Conservation (phyloP, 2,797 vertebrate genomes). For the Enteromius anoplus region DNA sequence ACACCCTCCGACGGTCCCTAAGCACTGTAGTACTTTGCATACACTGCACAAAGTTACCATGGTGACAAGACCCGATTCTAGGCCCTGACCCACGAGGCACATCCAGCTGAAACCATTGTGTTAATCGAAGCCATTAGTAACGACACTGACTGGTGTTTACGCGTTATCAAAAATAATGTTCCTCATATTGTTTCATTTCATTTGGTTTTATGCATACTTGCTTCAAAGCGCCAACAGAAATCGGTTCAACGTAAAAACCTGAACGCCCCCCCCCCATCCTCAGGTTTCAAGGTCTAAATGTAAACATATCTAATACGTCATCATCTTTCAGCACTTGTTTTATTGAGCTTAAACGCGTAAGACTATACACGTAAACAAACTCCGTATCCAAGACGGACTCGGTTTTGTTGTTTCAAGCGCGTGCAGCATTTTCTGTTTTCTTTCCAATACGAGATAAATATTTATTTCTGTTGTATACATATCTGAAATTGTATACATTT, state of each 20-base stretch:
- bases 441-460: slow-evolving; percentile 27
- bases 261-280: no score
- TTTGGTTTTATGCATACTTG: neutral
- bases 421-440: neutral
- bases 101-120: slow-evolving; percentile 43
- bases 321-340: neutral
- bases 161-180: no score
- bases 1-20: slow-evolving; percentile 71
- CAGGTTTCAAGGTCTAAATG: neutral
- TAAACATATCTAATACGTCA: neutral
- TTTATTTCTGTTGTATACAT: slow-evolving; percentile 46
- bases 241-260: neutral
- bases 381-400: neutral
- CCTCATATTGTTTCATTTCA: neutral
- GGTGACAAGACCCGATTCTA: slow-evolving; percentile 78
- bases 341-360: neutral
- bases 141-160: neutral
- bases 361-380: neutral
- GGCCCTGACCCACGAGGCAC: slow-evolving; percentile 73
- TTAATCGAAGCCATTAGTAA: slow-evolving; percentile 17
- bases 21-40: slow-evolving; percentile 78
- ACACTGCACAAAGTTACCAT: slow-evolving; percentile 78
- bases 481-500: slow-evolving; percentile 43
- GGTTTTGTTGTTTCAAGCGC: neutral
- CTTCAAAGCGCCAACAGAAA: neutral